phyloP scores from a whole-genome alignment of 2,888 invertebrate species.

The Drosophila recens region DNA sequence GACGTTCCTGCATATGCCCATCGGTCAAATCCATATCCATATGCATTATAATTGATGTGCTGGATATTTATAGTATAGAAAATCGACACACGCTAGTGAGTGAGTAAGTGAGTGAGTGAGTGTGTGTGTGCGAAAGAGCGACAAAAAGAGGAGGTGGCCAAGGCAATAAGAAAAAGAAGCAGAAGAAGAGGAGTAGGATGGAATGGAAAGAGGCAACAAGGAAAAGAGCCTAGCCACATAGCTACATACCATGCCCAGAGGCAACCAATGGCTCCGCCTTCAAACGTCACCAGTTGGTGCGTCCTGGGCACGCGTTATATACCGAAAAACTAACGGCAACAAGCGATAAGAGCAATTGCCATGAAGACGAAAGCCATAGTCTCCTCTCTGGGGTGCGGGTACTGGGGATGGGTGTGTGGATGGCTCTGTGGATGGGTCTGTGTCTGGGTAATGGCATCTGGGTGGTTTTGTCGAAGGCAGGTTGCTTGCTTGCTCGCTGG shows the following conservation, averaged over 20 bases:
- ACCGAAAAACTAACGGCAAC: constrained; percentile 69
- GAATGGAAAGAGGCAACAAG: neutral
- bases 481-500: neutral
- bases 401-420: neutral
- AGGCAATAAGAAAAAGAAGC: constrained; percentile 5
- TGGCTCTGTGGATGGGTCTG: neutral
- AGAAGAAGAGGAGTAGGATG: neutral
- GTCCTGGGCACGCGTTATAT: constrained; percentile 69
- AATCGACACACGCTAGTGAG: constrained; percentile 42
- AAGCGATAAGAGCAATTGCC: constrained; percentile 70
- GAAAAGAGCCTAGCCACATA: constrained; percentile 33
- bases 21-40: constrained; percentile 39
- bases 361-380: constrained; percentile 51
- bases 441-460: neutral
- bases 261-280: constrained; percentile 72
- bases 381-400: neutral
- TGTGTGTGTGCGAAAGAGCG: neutral
- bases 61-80: constrained; percentile 58
- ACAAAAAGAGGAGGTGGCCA: constrained; percentile 30
- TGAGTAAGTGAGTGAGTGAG: neutral
- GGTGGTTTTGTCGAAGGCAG: neutral
- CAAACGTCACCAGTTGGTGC: constrained; percentile 69
- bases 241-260: constrained; percentile 36
- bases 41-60: constrained; percentile 73
- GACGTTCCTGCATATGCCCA: constrained; percentile 34